Conservation (phyloP, 1,140 invertebrate species). For the Monochamus saltuarius region DNA sequence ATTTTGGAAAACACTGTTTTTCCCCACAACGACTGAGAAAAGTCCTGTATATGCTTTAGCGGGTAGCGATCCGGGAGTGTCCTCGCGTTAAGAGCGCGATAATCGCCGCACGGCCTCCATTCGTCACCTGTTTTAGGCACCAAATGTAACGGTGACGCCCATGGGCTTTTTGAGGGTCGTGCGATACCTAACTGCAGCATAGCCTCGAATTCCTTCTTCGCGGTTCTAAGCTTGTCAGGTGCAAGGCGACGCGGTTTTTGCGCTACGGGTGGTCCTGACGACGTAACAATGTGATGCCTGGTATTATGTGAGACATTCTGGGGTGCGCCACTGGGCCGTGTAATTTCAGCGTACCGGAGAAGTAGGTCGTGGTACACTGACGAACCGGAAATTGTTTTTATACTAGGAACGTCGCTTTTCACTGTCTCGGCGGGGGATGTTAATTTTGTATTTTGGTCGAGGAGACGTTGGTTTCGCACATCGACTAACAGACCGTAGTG, state of each 20-base stretch:
- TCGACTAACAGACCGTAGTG: constrained; percentile 47
- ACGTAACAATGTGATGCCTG: constrained; percentile 3
- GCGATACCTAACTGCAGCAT: too few species aligned
- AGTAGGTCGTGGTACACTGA: constrained; percentile 45
- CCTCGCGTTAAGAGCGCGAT: constrained; percentile 51
- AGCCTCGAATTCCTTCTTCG: too few species aligned
- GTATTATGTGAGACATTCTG: background rate
- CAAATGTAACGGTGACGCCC: too few species aligned
- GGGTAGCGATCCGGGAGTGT: constrained; percentile 48
- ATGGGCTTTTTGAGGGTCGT: too few species aligned
- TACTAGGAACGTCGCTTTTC: background rate
- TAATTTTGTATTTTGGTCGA: constrained; percentile 38
- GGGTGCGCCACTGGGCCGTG: background rate
- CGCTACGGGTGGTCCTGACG: constrained; percentile 1
- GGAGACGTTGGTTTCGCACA: constrained; percentile 33
- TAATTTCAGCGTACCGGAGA: background rate
- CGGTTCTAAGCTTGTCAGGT: constrained; percentile 43
- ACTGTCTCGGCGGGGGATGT: background rate
- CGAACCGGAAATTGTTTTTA: background rate
- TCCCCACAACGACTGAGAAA: constrained; percentile 42
- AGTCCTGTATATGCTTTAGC: constrained; percentile 42
- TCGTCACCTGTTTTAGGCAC: constrained; percentile 41
- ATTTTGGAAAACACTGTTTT: constrained; percentile 50
- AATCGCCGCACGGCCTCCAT: constrained; percentile 51
- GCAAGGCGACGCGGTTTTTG: constrained; percentile 46